Base-by-base conservation (phyloP, 2,797 vertebrate species). In the Scarus forsteni region DNA sequence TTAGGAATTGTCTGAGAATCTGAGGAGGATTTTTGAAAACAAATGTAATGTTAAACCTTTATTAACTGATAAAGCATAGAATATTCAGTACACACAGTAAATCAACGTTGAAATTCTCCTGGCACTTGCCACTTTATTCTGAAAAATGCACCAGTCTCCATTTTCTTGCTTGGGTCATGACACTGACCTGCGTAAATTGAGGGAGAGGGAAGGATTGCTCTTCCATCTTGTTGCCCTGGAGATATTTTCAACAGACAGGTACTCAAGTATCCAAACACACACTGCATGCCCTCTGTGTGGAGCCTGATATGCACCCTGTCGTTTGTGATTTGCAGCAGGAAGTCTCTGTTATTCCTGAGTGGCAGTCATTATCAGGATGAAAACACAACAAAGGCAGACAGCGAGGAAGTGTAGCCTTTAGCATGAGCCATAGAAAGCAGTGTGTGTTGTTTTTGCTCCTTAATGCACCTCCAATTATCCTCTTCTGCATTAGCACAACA, bases 261-360 rank as follows among this genome's bases (percentile, higher is more conserved):
- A 60, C 51, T n/a, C n/a, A 59, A 36, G 43, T 72, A 66, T 36
- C 56, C 66, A 45, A 53, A 42, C 15, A 48, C 27, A 19, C 44
- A 50, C 59, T 34, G 11, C 53, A 43, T 53, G 53, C 62, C 60
- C 59, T 66, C 68, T 54, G 58, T 35, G 66, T 75, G 34, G 55
- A 48, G 66, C 3, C 43, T 44, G 50, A 57, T 60, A 64, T 80
- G 83, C 87, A 62, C 73, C 66, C 64, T 77, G 74, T 79, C 69
- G 62, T 77, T 60, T 38, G 70, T 79, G 70, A 83, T 81, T 80
- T 56, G 64, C 76, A 75, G 75, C 85, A 89, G 89, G 85, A 88
- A 89, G 86, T 85, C 73, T 69, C 73, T 80, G 78, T 77, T 88
- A 79, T 86, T 80, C 84, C 77, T 81, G 60, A 89, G 70, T 83